Evolutionary conservation across 2,113 vertebrate species (phyloP).

Genomic region (Orcinus orca): DNA sequence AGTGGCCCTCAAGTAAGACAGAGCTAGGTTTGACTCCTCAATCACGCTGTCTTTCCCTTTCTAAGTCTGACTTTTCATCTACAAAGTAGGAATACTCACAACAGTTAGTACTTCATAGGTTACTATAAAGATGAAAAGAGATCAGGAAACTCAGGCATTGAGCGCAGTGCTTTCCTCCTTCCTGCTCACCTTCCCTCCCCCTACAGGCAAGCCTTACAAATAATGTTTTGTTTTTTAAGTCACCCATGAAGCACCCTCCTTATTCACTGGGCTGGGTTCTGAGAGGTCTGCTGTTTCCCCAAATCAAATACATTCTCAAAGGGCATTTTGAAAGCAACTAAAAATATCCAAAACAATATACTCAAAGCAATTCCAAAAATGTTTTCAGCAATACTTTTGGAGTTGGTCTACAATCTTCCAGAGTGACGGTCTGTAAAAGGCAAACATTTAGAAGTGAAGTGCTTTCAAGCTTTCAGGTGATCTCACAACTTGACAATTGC

Average conservation of each 20-base stretch:
- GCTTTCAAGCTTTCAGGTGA: background rate
- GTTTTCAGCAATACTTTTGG: constrained; percentile 2
- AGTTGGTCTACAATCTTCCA: background rate
- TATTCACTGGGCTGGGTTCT: background rate
- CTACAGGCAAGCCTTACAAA: background rate
- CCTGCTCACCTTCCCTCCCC: background rate
- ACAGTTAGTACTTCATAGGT: background rate
- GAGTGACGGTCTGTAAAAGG: background rate
- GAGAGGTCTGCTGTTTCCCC: background rate
- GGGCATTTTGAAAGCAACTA: constrained; percentile 9
- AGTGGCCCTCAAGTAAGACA: background rate
- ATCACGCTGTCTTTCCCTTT: background rate
- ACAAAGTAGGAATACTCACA: background rate
- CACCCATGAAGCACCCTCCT: background rate
- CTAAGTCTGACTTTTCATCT: background rate
- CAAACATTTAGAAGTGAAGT: background rate
- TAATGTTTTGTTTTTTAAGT: background rate
- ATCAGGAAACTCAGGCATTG: background rate
- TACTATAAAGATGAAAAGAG: background rate
- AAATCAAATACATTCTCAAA: background rate
- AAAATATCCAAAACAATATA: constrained; percentile 13
- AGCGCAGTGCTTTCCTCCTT: too few relatives aligned
- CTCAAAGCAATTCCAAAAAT: constrained; percentile 34
- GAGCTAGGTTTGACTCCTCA: background rate
- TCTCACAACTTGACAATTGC: background rate